Base-by-base conservation (phyloP, 1,140 invertebrate genomes). In the Listronotus oregonensis region DNA sequence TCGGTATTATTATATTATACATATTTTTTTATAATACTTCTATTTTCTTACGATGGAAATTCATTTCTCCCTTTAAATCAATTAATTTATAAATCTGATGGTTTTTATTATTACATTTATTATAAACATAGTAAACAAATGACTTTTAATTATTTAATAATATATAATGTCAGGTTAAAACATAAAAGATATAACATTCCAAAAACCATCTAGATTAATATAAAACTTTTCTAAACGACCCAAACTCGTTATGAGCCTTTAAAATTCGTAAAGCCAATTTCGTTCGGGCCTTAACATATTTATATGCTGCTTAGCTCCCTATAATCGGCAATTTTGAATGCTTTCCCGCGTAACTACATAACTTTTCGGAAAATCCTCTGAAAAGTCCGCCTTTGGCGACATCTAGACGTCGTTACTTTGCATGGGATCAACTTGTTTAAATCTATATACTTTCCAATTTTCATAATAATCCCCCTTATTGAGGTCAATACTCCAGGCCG, bases 301-400 rank as follows among this genome's bases (percentile, higher is more conserved):
- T 72, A 72, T 71, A 71, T 68, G 68, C 66, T 64, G 69, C 71
- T 72, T 71, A 71, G 66, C 61, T 66, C 66, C 69, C 63, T 70
- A 75, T 75, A 75, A 75, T 73, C 71, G 73, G 66, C 73, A 75
- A 75, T 75, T 73, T 75, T 73, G 70, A 68, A 73, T 73, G 71
- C 71, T 67, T 63, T 69, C 59, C 68, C 64, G 58, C 68, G 61
- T 68, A 63, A 74, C 69, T 74, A 67, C 67, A 74, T 74, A 74
- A 74, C 66, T 73, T 68, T 58, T 15, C 49, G 46, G 58, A 50
- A 73, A 74, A 73, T 68, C 67, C 73, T 67, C 67, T 44, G 43
- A 31, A 56, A 56, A 64, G 49, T 51, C 63, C 69, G 65, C 69
- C 70, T 54, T 66, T 73, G 70, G 73, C 73, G 69, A 74, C 71